Evolutionary conservation across 2,113 vertebrate species (phyloP), one percentile per base, ranked within the genome.

Genomic region (Pardalotus punctatus): DNA sequence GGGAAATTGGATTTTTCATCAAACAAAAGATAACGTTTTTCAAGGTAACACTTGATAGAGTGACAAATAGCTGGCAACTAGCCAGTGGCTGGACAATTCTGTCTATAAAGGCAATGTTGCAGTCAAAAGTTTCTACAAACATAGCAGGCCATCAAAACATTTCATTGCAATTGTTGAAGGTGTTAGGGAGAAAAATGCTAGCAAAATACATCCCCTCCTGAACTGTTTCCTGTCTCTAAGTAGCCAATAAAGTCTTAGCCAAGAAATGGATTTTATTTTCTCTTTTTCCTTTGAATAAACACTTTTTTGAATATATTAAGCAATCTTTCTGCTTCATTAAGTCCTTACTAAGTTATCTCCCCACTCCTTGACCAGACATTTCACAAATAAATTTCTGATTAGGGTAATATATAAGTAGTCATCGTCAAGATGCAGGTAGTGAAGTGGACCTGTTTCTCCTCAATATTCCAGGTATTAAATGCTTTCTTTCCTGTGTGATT

Each of bases 1-100:
- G 25, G 57, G 92, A 97, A 94, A 95, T 50, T 70, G 67, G 67
- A 84, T 91, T 96, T 96, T 64, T 90, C 42, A 60, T 70, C 33
- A 77, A 91, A 85, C 10, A 71, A 71, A 94, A 79, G 70, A 84
- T 6, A n/a, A 81, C 9, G 1, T 84, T 73, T 92, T 80, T 94
- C 77, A 83, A 82, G 56, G 70, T 81, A 88, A 82, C 85, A 58
- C 29, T 79, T 82, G 67, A 95, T 88, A 94, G 71, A 78, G 33
- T 1, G 2, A 88, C 47, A 71, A 57, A 36, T 53, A 69, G 48
- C 50, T 78, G 31, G 47, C 42, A 91, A 35, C 50, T 62, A 81
- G 87, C 81, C 28, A 5, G 43, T 73, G 58, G n/a, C 27, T 92
- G 60, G 53, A 76, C 45, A 45, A 88, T 67, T 62, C n/a, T 65